Evolutionary conservation across 2,113 vertebrate genomes (phyloP).

Genomic region (Menura novaehollandiae): DNA sequence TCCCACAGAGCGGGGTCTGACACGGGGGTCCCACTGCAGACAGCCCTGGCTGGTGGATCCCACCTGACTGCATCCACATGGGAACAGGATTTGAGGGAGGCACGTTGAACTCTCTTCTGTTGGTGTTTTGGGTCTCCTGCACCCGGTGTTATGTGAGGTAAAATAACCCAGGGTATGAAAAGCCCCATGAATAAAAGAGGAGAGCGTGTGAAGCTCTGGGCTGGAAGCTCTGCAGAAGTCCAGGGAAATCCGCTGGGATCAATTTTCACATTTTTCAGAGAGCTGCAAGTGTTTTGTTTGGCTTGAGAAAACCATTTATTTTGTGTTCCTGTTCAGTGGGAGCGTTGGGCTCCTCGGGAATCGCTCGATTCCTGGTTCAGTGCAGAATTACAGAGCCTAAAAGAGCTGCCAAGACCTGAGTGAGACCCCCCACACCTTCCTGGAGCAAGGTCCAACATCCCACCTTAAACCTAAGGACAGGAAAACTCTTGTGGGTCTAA

Average conservation of each 20-base stretch:
- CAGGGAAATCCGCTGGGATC: background rate
- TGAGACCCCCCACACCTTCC: fast-evolving
- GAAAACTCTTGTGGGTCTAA: background rate
- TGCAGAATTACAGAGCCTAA: background rate
- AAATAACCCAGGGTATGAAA: background rate
- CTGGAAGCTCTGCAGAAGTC: background rate
- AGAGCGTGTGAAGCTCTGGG: background rate
- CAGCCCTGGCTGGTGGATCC: background rate
- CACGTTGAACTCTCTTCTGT: background rate
- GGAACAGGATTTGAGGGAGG: background rate
- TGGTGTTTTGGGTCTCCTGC: background rate
- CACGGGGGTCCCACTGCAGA: background rate
- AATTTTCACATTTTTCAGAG: background rate
- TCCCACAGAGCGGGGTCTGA: background rate
- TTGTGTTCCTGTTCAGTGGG: background rate
- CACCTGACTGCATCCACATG: background rate
- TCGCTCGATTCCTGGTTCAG: background rate
- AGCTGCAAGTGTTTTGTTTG: background rate
- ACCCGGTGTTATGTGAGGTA: background rate
- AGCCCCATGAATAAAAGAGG: background rate
- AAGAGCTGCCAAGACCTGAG: background rate
- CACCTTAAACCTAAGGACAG: background rate
- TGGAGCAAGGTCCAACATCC: background rate
- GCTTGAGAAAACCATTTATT: background rate
- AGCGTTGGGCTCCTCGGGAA: background rate